Conservation (phyloP, 2,888 invertebrate species). For the Meta bourneti region DNA sequence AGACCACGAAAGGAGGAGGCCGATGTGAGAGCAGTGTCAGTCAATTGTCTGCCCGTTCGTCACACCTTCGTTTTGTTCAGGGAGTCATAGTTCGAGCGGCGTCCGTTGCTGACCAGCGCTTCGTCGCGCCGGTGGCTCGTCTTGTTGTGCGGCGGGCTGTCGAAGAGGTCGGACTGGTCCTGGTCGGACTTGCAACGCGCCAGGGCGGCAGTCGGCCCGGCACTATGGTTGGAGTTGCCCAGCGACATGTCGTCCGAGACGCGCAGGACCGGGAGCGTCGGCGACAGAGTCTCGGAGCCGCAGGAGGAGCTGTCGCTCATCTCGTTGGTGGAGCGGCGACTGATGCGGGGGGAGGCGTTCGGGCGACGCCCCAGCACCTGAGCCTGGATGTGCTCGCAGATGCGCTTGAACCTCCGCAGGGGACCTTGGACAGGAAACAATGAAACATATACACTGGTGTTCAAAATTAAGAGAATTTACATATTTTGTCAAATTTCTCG, state of each 20-base stretch:
- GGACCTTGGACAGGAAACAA: slow-evolving; percentile 85
- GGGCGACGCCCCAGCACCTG: slow-evolving; percentile 85
- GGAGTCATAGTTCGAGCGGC: slow-evolving; percentile 67
- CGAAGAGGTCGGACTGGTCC: slow-evolving; percentile 77
- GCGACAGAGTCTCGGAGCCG: slow-evolving; percentile 85
- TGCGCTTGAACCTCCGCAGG: slow-evolving; percentile 94
- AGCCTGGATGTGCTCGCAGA: slow-evolving; percentile 97
- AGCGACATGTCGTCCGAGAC: slow-evolving; percentile 77
- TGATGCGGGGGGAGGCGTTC: slow-evolving; percentile 77
- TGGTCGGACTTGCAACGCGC: slow-evolving; percentile 78
- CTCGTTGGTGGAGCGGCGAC: slow-evolving; percentile 85
- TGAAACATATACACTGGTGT: not conserved
- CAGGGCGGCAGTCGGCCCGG: slow-evolving; percentile 67
- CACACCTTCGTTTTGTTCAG: slow-evolving; percentile 65
- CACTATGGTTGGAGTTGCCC: slow-evolving; percentile 21
- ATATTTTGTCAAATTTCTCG: too few relatives aligned
- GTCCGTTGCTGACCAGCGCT: slow-evolving; percentile 55
- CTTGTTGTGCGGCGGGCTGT: slow-evolving; percentile 55
- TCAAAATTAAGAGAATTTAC: too few relatives aligned
- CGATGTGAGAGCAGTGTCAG: not conserved
- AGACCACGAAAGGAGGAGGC: not conserved
- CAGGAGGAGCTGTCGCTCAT: slow-evolving; percentile 87
- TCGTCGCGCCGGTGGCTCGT: slow-evolving; percentile 21
- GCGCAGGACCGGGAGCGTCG: slow-evolving; percentile 78
- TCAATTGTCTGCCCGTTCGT: slow-evolving; percentile 1